Base-by-base conservation (phyloP, 2,888 invertebrate genomes). In the Meteorus colon region DNA sequence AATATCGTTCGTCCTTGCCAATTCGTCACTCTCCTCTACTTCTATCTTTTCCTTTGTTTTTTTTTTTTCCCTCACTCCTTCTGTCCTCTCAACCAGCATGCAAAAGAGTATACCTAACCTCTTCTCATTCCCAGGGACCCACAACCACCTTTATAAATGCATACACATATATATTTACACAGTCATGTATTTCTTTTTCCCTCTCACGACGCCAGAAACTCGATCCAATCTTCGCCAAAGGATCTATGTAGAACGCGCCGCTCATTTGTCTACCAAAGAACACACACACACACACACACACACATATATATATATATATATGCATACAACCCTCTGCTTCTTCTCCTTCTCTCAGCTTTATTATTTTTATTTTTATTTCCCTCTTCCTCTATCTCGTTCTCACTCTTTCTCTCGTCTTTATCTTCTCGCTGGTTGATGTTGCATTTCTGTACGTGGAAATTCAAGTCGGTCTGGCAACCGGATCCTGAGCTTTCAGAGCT, bases 201-300 rank as follows among this genome's bases (percentile, higher is more conserved):
- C 37, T 86, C 86, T 84, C 85, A 85, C 86, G 86, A 87, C 84
- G 85, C 86, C 85, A 87, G 88, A 88, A 89, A 89, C 87, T 86
- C 86, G 87, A 89, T 86, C 87, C 88, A 88, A 89, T 89, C 88
- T 87, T 77, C 81, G 78, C 85, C 80, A 82, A 83, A 84, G 84
- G 85, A 89, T 89, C 88, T 88, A 88, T 88, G 88, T 88, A 86
- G 88, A 88, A 88, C 88, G 88, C 82, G 84, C 84, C 81, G 84
- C 88, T 86, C 88, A 89, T 88, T 88, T 88, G 88, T 89, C 88
- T 88, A 87, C 87, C 84, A 83, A 79, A 80, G 82, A 81, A 83
- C 87, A 86, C 86, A 83, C 81, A 81, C 80, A 78, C 78, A 77
- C 79, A 79, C 76, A 70, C 70, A 45, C 10, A 45, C 48, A 48